These are phyloP conservation scores for Uloborus diversus DNA, from an alignment of 1,140 invertebrate species.

Conservation along the genomic window DNA sequence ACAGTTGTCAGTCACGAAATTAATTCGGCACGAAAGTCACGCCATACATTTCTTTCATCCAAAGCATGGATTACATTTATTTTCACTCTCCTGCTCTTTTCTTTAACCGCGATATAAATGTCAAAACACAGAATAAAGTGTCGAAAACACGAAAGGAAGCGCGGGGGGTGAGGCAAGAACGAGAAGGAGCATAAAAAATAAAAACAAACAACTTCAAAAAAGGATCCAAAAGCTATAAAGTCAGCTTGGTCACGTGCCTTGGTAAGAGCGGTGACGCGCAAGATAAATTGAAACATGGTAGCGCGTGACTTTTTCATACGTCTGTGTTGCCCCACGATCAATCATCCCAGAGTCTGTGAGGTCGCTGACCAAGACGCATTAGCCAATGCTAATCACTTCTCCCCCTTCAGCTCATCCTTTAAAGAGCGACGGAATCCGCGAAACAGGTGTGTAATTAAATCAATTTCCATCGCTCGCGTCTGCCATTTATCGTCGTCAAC, in stretches of 20 bases:
- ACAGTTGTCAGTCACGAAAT: too few relatives aligned
- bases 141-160: neutral
- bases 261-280: constrained; percentile 9
- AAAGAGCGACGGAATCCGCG: neutral
- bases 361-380: constrained; percentile 38
- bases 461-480: constrained; percentile 30
- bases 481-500: neutral
- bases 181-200: neutral
- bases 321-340: constrained; percentile 27
- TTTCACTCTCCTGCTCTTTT: too few relatives aligned
- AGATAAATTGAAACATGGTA: constrained; percentile 38
- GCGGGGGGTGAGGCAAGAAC: too few relatives aligned
- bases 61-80: too few relatives aligned
- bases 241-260: neutral
- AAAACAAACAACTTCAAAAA: neutral
- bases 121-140: neutral
- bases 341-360: constrained; percentile 13
- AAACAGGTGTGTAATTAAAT: constrained; percentile 51
- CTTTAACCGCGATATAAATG: neutral
- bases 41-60: too few relatives aligned
- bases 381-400: constrained; percentile 46
- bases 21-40: too few relatives aligned
- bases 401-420: constrained; percentile 3
- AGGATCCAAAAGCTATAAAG: neutral
- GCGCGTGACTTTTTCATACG: constrained; percentile 37